Evolutionary conservation across 1,140 invertebrate species (phyloP), one percentile per base, ranked within the genome.

Genomic region (Diachasmimorpha longicaudata): DNA sequence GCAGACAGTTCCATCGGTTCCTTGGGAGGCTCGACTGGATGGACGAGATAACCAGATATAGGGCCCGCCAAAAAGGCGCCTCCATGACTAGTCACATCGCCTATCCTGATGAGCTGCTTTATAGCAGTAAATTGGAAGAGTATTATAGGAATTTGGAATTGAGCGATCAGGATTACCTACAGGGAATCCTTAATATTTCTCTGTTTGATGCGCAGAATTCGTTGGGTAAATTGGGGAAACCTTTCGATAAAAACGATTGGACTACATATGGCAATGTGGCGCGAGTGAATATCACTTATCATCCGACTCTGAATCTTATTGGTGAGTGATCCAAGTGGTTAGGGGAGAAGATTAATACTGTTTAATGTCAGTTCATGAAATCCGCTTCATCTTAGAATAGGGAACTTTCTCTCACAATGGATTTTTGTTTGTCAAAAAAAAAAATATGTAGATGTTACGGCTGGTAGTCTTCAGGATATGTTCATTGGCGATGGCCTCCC

Each of bases 381-480:
- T n/a, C n/a, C n/a, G n/a, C n/a, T n/a, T n/a, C n/a, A n/a, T n/a
- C n/a, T n/a, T 21, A 21, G 48, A 21, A 52, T 6, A 16, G 14
- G 4, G 37, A n/a, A 55, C 16, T n/a, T 55, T 39, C 21, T 25
- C 8, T 14, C 16, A n/a, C 6, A 31, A 31, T 31, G 2, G 31
- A 55, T 67, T 23, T 73, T 0, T 25, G 11, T 46, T 44, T n/a
- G n/a, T n/a, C n/a, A n/a, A n/a, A n/a, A 36, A 31, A 68, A 46
- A 48, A 63, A 4, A 9, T 6, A 25, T 63, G 14, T 8, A 25
- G 37, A 66, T 52, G 96, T 97, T 86, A 96, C 96, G 0, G 96
- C 96, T 77, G 96, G 96, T 72, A 96, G 97, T 79, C 90, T 98
- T 4, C 96, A 97, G 90, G 96, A 95, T 14, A 91, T 93, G 19